A percentile compares a stretch with the other conserved stretches of the same genome.
Conservation (phyloP, 2,113 vertebrate genomes). For the Odobenus rosmarus region DNA sequence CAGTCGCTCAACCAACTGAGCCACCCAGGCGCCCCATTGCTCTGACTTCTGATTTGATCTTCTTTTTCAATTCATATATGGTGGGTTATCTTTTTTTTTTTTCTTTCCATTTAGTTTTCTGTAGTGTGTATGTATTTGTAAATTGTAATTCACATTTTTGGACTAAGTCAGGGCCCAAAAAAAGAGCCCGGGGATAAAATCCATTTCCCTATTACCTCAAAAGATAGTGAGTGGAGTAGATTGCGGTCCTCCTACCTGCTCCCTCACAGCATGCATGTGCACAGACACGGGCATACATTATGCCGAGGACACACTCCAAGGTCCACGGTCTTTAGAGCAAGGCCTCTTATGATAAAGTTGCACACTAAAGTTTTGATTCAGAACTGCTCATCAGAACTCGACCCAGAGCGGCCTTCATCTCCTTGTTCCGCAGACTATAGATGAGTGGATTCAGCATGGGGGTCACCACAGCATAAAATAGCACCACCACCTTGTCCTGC, state of each 20-base stretch:
- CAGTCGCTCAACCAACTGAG: too few relatives aligned
- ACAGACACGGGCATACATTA: accelerated
- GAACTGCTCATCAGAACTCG: not conserved
- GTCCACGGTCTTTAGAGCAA: not conserved
- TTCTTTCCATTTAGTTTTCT: not conserved
- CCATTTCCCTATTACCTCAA: not conserved
- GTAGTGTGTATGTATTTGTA: not conserved
- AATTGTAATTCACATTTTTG: not conserved
- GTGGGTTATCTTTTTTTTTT: not conserved
- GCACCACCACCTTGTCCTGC: constrained; percentile 76
- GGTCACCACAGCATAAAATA: constrained; percentile 78
- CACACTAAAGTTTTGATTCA: not conserved
- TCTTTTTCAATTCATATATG: not conserved
- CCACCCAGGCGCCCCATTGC: too few relatives aligned
- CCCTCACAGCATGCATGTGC: too few relatives aligned
- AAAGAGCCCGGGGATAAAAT: not conserved
- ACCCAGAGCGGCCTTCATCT: constrained; percentile 47
- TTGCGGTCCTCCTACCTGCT: not conserved
- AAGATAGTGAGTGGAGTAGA: not conserved
- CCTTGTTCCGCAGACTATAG: constrained; percentile 73
- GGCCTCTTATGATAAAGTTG: not conserved
- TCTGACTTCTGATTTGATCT: not conserved
- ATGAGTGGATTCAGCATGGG: constrained; percentile 81
- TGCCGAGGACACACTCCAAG: not conserved
- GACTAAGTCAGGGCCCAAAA: not conserved